These are phyloP conservation scores for Gymnocheta viridis DNA, from an alignment of 2,888 invertebrate species.

Conservation along the genomic window DNA sequence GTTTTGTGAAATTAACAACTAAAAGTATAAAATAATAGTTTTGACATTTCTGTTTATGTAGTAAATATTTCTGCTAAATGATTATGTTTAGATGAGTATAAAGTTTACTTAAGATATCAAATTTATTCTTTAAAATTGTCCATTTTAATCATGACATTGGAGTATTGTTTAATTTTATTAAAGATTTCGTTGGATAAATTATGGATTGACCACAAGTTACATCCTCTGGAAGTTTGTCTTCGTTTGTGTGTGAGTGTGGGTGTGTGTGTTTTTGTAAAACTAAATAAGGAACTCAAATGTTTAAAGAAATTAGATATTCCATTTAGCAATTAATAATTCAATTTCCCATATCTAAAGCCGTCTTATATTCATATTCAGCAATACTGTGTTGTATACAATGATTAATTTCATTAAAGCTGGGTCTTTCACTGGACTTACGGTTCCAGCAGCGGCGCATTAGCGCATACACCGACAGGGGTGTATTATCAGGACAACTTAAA, in stretches of 20 bases:
- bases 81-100: slow-evolving; percentile 42
- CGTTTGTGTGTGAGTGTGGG: not conserved
- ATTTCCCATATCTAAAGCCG: slow-evolving; percentile 74
- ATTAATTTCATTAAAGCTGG: slow-evolving; percentile 91
- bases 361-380: slow-evolving; percentile 80
- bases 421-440: slow-evolving; percentile 91
- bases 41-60: not conserved
- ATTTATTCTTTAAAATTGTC: slow-evolving; percentile 3
- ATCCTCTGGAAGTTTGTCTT: slow-evolving; percentile 50
- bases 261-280: no score
- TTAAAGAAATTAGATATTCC: slow-evolving; percentile 23
- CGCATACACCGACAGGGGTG: slow-evolving; percentile 92
- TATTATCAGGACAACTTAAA: slow-evolving; percentile 94
- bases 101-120: slow-evolving; percentile 12
- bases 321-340: slow-evolving; percentile 13
- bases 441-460: slow-evolving; percentile 98
- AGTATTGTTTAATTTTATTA: slow-evolving; percentile 25
- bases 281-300: slow-evolving; percentile 59
- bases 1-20: slow-evolving; percentile 25
- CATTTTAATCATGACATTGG: not conserved
- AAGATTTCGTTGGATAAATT: slow-evolving; percentile 59
- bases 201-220: slow-evolving; percentile 38
- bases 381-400: slow-evolving; percentile 89
- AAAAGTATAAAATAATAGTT: not conserved
- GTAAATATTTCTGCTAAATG: slow-evolving; percentile 48